Base-by-base conservation (phyloP, 2,797 vertebrate species). In the Labroides dimidiatus region DNA sequence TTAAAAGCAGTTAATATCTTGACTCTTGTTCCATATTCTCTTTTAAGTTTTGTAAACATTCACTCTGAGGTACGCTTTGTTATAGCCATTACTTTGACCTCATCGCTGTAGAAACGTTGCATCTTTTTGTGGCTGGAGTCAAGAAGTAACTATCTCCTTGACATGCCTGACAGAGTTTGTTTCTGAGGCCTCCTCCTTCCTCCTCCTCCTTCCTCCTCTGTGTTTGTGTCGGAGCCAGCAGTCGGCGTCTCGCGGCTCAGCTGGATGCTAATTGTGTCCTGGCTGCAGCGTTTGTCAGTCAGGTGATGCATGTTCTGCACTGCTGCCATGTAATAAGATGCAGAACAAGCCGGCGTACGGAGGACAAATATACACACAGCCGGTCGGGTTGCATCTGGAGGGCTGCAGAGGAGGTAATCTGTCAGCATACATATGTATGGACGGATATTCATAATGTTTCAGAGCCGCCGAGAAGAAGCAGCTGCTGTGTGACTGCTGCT, bases 401-500 rank as follows among this genome's bases (percentile, higher is more conserved):
- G 48, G 80, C 13, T 70, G 75, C 82, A 78, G 81, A 85, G 81
- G 78, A 63, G 71, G 21, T 70, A 72, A 79, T 73, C 70, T 78
- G 72, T 59, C 48, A 14, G 37, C 67, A 76, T 77, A 52, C 80
- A 67, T 74, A 76, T 77, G 81, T 73, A 69, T 64, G 58, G 60
- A 43, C 0, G 21, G 78, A 59, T 67, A 68, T 75, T 77, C 64
- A 73, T 61, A 62, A 70, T 39, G 70, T 55, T 44, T 69, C 55
- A 5, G 62, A 1, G 59, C 6, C 10, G n/a, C 44, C 24, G 66
- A 65, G 67, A 50, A 84, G 67, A 53, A 84, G 82, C 81, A 83
- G 75, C 85, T 80, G 81, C 76, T 48, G 66, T 65, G 82, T 81
- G 83, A 75, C 77, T 58, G 65, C 20, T 61, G 73, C 79, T 78